Evolutionary conservation across 2,888 invertebrate species (phyloP), one percentile per base, ranked within the genome.

Genomic region (Drosophila mulleri): DNA sequence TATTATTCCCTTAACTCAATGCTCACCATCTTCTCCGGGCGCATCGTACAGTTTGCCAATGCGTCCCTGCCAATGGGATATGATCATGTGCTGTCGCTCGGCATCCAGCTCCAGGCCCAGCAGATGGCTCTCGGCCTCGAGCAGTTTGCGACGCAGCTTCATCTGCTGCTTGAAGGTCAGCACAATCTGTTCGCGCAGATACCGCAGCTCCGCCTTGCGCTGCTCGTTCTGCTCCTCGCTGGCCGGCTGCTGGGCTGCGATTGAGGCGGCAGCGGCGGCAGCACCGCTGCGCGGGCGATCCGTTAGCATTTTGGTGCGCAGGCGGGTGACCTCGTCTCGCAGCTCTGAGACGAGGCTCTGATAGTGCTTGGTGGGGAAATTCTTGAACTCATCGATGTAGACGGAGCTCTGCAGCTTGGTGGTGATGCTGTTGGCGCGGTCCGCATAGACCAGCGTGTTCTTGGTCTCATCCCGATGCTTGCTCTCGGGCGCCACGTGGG

Each of bases 371-470:
- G 92, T 93, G 39, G 93, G 93, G 64, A 93, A 93, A 52, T 92
- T 90, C 54, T 93, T 91, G 45, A 92, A 91, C 72, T 93, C 93
- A 71, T 93, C 93, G n/a, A 93, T 87, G 58, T 92, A 92, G 2
- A 92, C 92, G 0, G 93, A 91, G 59, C 93, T 93, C 77, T 93
- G 93, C 3, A 93, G 85, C 86, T 82, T 94, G 92, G 91, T 95
- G 91, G 97, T 97, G 83, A 99, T 99, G 85, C 97, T 96, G 83
- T 97, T 97, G 3, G 99, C 99, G 65, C 98, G 94, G 91, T 98
- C 97, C 0, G 98, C 98, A 93, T 99, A 99, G 53, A 97, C 96
- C 35, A 99, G 94, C 0, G 99, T 99, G 90, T 98, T 99, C 82
- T 98, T 95, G 3, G 97, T 97, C 92, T 99, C 98, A 91, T 99